A percentile compares a stretch with the other conserved stretches of the same genome.
These are phyloP conservation scores for Drosophila niveifrons DNA, from an alignment of 2,888 invertebrate genomes.

Conservation along the genomic window DNA sequence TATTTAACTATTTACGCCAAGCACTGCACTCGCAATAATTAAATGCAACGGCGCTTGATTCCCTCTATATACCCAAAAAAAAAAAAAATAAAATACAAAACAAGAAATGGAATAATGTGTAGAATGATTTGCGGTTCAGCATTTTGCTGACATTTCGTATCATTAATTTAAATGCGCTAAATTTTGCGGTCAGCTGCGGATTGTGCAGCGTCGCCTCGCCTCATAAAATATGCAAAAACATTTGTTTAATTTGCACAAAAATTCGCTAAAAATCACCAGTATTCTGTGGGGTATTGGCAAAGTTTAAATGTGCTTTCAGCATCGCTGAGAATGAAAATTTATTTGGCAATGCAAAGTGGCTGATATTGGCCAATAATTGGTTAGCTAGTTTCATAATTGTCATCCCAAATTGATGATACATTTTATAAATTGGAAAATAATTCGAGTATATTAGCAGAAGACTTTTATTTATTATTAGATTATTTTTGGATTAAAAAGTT, in stretches of 20 bases:
- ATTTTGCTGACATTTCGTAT: constrained; percentile 65
- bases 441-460: too few species aligned
- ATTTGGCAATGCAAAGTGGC: too few species aligned
- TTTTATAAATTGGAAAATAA: too few species aligned
- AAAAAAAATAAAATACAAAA: constrained; percentile 10
- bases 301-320: constrained; percentile 14
- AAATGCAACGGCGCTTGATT: not conserved
- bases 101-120: constrained; percentile 26
- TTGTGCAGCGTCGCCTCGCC: constrained; percentile 31
- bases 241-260: constrained; percentile 48
- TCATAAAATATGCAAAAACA: constrained; percentile 68
- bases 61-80: not conserved
- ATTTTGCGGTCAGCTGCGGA: constrained; percentile 60
- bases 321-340: too few species aligned
- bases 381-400: too few species aligned
- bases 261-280: constrained; percentile 15
- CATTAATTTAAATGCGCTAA: constrained; percentile 71
- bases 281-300: constrained; percentile 6
- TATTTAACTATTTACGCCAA: not conserved
- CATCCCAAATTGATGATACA: too few species aligned
- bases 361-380: too few species aligned
- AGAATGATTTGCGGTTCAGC: constrained; percentile 67
- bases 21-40: not conserved
- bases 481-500: too few species aligned
- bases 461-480: too few species aligned